A percentile compares a stretch with the other conserved stretches of the same genome.
Conservation (phyloP, 2,888 invertebrate genomes). For the Achlya flavicornis region DNA sequence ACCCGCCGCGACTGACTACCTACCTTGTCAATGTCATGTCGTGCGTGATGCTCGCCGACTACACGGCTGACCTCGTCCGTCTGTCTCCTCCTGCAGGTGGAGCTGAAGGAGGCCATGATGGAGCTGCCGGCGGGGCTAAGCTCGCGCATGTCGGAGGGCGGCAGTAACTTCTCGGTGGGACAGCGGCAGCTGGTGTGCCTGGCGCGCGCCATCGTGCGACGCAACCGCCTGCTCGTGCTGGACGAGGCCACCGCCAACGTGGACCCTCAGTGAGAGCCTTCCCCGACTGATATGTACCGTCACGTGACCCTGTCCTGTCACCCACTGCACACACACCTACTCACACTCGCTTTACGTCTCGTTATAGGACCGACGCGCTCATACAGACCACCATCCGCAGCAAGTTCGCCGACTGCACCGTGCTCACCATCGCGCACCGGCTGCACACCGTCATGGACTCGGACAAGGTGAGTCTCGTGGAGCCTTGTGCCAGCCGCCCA, state of each 20-base stretch:
- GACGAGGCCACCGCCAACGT: constrained; percentile 95
- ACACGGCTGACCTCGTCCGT: too few relatives aligned
- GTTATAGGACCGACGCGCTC: constrained; percentile 87
- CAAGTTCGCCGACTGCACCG: constrained; percentile 91
- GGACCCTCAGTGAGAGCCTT: constrained; percentile 86
- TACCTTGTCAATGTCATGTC: too few relatives aligned
- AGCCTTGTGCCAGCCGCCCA: too few relatives aligned
- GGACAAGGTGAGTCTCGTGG: constrained; percentile 82
- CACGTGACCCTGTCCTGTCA: not conserved
- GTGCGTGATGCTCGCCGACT: too few relatives aligned
- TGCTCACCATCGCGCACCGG: constrained; percentile 93
- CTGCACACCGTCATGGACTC: constrained; percentile 95
- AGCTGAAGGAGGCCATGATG: constrained; percentile 88
- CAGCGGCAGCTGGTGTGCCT: constrained; percentile 89
- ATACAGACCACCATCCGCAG: constrained; percentile 91
- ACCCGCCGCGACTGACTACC: too few relatives aligned
- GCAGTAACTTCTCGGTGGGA: constrained; percentile 89
- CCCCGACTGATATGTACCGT: constrained; percentile 13
- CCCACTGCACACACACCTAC: too few relatives aligned
- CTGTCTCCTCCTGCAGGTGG: constrained; percentile 67
- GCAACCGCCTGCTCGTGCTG: constrained; percentile 85
- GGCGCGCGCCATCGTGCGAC: constrained; percentile 85
- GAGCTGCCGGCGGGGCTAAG: constrained; percentile 87
- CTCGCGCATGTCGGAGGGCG: constrained; percentile 90
- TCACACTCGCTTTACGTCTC: too few relatives aligned